These are phyloP conservation scores for Acromyrmex charruanus DNA, from an alignment of 1,140 invertebrate species.

Conservation along the genomic window DNA sequence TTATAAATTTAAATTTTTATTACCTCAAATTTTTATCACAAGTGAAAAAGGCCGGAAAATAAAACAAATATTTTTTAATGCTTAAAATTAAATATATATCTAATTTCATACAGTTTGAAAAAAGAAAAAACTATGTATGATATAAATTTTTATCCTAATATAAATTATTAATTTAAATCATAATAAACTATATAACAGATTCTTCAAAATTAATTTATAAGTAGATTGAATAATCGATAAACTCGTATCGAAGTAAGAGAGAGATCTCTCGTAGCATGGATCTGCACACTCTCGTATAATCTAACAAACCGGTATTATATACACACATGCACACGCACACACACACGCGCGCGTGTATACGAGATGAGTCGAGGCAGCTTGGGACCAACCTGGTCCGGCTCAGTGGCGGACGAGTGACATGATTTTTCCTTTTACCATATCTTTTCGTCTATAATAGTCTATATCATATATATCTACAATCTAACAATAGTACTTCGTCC, in stretches of 20 bases:
- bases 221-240: conserved; percentile 26
- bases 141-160: neutral
- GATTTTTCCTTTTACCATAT: conserved; percentile 67
- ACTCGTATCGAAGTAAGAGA: conserved; percentile 49
- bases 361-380: conserved; percentile 59
- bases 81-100: neutral
- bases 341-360: neutral
- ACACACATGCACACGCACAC: neutral
- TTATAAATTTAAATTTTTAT: conserved; percentile 4
- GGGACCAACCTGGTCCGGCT: conserved; percentile 21
- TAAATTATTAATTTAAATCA: neutral
- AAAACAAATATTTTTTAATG: neutral
- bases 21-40: neutral
- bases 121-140: too few species aligned
- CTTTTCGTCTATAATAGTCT: conserved; percentile 63
- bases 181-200: neutral
- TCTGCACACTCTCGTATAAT: conserved; percentile 71
- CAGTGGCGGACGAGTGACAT: conserved; percentile 34
- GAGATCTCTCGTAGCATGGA: conserved; percentile 58
- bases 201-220: conserved; percentile 2
- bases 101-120: neutral
- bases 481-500: conserved; percentile 67
- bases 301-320: conserved; percentile 77
- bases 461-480: conserved; percentile 69
- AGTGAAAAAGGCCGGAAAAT: neutral